A percentile compares a stretch with the other conserved stretches of the same genome.
These are phyloP conservation scores for Microplitis manilae DNA, from an alignment of 2,888 invertebrate genomes.

Conservation along the genomic window DNA sequence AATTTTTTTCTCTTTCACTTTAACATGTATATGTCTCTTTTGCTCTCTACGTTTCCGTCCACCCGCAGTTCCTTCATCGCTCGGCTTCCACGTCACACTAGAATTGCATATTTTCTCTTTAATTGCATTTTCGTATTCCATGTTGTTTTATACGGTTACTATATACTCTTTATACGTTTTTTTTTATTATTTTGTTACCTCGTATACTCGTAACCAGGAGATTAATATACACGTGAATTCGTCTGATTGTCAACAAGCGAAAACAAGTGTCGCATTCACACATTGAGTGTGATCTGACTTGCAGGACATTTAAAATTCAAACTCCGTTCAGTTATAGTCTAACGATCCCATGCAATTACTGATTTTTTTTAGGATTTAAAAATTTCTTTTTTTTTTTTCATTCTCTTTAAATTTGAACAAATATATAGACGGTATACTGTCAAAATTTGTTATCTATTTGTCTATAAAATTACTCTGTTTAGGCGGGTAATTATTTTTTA, in stretches of 20 bases:
- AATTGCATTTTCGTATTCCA: constrained; percentile 70
- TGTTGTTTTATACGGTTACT: constrained; percentile 44
- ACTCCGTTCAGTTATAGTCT: constrained; percentile 2
- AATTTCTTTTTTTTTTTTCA: constrained; percentile 21
- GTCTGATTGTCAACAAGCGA: constrained; percentile 26
- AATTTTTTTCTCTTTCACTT: constrained; percentile 45
- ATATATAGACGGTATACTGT: too few relatives aligned
- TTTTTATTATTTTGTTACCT: constrained; percentile 42
- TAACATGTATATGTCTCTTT: constrained; percentile 17
- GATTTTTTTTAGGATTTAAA: constrained; percentile 5
- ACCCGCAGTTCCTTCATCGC: constrained; percentile 31
- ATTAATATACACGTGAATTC: constrained; percentile 34
- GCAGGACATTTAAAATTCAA: constrained; percentile 49
- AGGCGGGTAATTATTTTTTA: too few relatives aligned
- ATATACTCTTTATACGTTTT: constrained; percentile 10
- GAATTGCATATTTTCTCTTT: constrained; percentile 68
- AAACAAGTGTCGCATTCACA: constrained; percentile 21
- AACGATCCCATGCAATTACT: constrained; percentile 29
- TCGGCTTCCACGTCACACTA: constrained; percentile 21
- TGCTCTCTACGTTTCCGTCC: constrained; percentile 33
- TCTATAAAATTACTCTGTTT: too few relatives aligned
- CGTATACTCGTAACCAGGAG: constrained; percentile 24
- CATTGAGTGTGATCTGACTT: constrained; percentile 7
- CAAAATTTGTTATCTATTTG: too few relatives aligned
- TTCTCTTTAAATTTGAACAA: not conserved